Base-by-base conservation (phyloP, 64 coral and sea anemone species). In the Astreopora myriophthalma region DNA sequence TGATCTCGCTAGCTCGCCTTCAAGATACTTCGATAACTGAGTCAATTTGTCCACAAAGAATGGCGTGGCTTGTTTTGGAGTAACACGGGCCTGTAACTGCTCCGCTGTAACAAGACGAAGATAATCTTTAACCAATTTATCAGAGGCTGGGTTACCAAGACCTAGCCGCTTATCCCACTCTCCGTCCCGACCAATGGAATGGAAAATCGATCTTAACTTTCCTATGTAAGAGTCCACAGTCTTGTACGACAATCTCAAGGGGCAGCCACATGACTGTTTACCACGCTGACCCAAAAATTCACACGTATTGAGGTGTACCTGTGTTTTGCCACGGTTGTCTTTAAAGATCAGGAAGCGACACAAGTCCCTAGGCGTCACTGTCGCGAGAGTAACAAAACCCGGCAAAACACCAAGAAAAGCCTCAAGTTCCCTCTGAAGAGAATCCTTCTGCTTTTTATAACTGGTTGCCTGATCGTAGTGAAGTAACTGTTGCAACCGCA, bases 401-500 rank as follows among this genome's bases (percentile, higher is more conserved):
- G 51, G 58, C 20, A 62, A 31, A 16, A 31, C 81, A 34, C 27
- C 14, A 30, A 86, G 65, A 86, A 86, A 86, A 16, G 4, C 19
- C 61, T 86, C 62, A 39, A 70, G 31, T 38, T 86, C 84, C 61
- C 57, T 69, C 36, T 27, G 34, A 27, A 86, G 67, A 38, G 84
- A 86, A 22, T 86, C 62, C 34, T 86, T 86, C 31, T 86, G n/a
- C n/a, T 86, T 86, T 5, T 34, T 58, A 42, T 88, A 88, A 8
- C 85, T 88, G 30, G 85, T 88, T 23, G 85, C 69, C 27, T 71
- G 67, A 40, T 88, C 85, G 73, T 48, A 87, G 71, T 87, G 52
- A 65, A 37, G 28, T 42, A 73, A 31, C 44, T 73, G 69, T 51
- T 87, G 34, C 40, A 87, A 63, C 17, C 84, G 32, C 65, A 25